Conservation (phyloP, 2,888 invertebrate species). For the Bimastos eiseni region DNA sequence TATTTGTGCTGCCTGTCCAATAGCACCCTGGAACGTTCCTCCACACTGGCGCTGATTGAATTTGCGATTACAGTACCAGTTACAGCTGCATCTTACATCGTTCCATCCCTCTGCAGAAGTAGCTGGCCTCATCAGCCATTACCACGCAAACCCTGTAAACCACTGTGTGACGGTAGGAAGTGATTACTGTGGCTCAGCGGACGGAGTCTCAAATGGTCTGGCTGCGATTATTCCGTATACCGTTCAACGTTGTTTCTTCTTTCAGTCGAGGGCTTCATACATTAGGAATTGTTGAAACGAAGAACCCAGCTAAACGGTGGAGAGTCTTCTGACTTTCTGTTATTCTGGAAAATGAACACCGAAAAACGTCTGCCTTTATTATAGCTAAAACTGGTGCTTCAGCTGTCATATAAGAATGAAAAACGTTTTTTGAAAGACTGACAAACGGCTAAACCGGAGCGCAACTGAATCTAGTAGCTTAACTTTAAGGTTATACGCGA, state of each 20-base stretch:
- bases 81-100: too few species aligned
- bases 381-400: too few species aligned
- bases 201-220: not conserved
- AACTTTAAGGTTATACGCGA: too few species aligned
- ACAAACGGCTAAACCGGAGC: not conserved
- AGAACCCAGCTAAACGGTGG: not conserved
- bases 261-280: not conserved
- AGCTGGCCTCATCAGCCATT: not conserved
- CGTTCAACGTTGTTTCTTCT: not conserved
- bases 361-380: too few species aligned
- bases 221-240: not conserved
- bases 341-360: too few species aligned
- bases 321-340: not conserved
- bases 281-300: not conserved
- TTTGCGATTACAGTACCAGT: too few species aligned
- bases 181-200: not conserved
- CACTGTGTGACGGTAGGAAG: not conserved
- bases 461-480: too few species aligned
- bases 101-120: not conserved
- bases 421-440: too few species aligned
- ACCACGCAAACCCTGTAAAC: not conserved
- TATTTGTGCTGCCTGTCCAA: too few species aligned
- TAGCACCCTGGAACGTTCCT: too few species aligned
- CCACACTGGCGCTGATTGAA: too few species aligned
- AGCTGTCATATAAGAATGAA: too few species aligned